phyloP scores from a whole-genome alignment of 2,113 vertebrate genomes.

The Pholis gunnellus region DNA sequence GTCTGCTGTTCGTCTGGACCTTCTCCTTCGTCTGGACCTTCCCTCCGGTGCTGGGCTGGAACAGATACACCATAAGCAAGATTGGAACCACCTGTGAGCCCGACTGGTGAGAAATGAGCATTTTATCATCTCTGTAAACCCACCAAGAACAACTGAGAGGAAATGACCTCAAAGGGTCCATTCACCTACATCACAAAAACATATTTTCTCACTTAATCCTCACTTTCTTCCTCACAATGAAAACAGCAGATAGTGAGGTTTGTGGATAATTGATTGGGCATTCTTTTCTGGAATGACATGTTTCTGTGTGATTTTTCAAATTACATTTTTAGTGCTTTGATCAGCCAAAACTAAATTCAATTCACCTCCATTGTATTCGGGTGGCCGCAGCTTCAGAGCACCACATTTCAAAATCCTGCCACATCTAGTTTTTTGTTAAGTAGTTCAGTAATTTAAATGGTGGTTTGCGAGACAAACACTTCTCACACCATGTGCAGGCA shows the following conservation, averaged over 20 bases:
- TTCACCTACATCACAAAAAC: not conserved
- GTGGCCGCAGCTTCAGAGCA: not conserved
- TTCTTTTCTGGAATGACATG: not conserved
- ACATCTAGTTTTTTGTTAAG: not conserved
- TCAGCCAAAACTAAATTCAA: not conserved
- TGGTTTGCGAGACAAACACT: not conserved
- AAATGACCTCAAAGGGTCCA: not conserved
- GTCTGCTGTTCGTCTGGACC: slow-evolving; percentile 89
- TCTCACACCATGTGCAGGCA: not conserved
- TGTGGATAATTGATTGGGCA: not conserved
- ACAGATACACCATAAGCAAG: slow-evolving; percentile 92
- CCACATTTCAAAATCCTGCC: not conserved
- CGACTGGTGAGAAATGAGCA: slow-evolving; percentile 87
- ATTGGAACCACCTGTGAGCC: slow-evolving; percentile 95
- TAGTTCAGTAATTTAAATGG: not conserved
- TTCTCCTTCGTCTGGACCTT: slow-evolving; percentile 93
- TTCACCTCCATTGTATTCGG: not conserved
- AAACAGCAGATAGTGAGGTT: not conserved
- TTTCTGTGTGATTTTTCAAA: not conserved
- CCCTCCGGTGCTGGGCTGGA: slow-evolving; percentile 91
- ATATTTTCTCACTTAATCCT: too few species aligned
- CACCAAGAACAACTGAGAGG: not conserved
- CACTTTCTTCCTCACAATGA: not conserved
- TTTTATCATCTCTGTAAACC: not conserved
- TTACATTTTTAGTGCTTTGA: not conserved